Evolutionary conservation across 1,140 invertebrate genomes (phyloP), one percentile per base, ranked within the genome.

Genomic region (Papilio helenus): DNA sequence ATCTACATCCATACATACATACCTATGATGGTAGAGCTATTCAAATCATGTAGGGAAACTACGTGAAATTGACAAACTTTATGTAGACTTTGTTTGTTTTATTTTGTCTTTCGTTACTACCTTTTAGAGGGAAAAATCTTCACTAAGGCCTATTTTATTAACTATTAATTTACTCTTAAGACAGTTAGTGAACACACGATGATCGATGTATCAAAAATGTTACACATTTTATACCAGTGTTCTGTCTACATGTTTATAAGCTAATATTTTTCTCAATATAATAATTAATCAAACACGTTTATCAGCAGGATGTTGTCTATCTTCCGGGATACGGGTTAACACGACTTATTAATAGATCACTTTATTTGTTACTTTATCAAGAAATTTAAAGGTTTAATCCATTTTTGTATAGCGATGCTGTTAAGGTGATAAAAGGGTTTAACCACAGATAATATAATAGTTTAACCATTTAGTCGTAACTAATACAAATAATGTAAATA

Each of bases 271-370:
- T 74, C 72, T 74, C 44, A 74, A 74, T 74, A 74, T 49, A 46
- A 44, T 46, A 26, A 74, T 49, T 42, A 73, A 73, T 73, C 72
- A 73, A 73, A 73, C 4, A 18, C 42, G n/a, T 29, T 51, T 76
- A 76, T 76, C 73, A 34, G 23, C 20, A 55, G 73, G 73, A 76
- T 76, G 73, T 76, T 76, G 26, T 18, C 26, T 76, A 55, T 34
- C 73, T 76, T 76, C 73, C 73, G 73, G 51, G 51, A 55, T 7
- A 55, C 51, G 51, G 51, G 23, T 74, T 44, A 20, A 74, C 49
- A 46, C 58, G 39, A 20, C n/a, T 9, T 55, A 20, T 55, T 55
- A 20, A 55, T 55, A 55, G n/a, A 46, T 16, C 0, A 46, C 44
- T 46, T 46, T 14, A 8, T 8, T 39, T 46, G 14, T 46, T 55